phyloP scores from a whole-genome alignment of 1,140 invertebrate genomes.

The Drosophila burlai region DNA sequence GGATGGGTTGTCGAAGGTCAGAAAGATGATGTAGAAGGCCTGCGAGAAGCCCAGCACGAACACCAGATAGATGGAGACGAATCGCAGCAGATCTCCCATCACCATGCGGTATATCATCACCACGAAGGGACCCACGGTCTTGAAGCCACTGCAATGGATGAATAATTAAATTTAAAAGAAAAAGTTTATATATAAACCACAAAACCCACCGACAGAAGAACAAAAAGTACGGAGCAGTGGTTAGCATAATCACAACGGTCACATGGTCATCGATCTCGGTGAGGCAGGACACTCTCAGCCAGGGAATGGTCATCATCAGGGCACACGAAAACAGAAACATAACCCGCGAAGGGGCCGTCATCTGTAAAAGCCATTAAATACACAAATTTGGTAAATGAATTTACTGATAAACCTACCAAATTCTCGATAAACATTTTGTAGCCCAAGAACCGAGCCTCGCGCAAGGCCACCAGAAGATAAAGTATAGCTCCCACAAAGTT shows the following conservation, averaged over 20 bases:
- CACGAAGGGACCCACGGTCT: constrained; percentile 99
- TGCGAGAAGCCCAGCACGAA: constrained; percentile 99
- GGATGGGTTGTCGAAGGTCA: constrained; percentile 93
- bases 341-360: constrained; percentile 93
- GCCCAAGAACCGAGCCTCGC: constrained; percentile 94
- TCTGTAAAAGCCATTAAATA: constrained; percentile 86
- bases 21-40: constrained; percentile 97
- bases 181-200: not conserved
- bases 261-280: constrained; percentile 95
- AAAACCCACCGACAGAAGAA: constrained; percentile 95
- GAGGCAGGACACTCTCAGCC: constrained; percentile 92
- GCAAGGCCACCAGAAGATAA: constrained; percentile 92
- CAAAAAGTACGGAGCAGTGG: constrained; percentile 98
- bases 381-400: not conserved
- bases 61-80: constrained; percentile 98
- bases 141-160: constrained; percentile 93
- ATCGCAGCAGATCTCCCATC: constrained; percentile 96
- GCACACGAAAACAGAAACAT: constrained; percentile 97
- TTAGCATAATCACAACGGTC: constrained; percentile 97
- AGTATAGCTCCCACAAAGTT: constrained; percentile 91
- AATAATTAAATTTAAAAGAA: not conserved
- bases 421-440: constrained; percentile 96
- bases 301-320: constrained; percentile 93
- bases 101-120: constrained; percentile 99
- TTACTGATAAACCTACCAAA: constrained; percentile 87